Base-by-base conservation (phyloP, 1,140 invertebrate species). In the Glossosoma conforme region DNA sequence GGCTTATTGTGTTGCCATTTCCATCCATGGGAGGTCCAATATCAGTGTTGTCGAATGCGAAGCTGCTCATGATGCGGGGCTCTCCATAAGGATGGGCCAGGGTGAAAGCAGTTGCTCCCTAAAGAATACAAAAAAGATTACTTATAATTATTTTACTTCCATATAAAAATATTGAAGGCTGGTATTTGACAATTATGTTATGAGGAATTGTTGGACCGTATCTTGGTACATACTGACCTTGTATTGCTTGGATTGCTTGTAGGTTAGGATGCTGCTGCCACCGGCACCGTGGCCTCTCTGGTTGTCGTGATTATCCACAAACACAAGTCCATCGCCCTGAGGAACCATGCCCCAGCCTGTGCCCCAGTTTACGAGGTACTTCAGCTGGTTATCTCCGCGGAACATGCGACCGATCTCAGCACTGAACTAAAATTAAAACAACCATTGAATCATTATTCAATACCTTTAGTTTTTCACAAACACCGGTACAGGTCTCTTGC, bases 51-150 rank as follows among this genome's bases (percentile, higher is more conserved):
- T 61, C 57, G 61, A 86, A 86, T 14, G 58, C 58, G 50, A 77
- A 87, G 54, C 87, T 91, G 57, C 89, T 91, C 87, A 93, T 93
- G 1, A 93, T 53, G 38, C 77, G 70, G 0, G 86, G 77, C 35
- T 77, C 69, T 1, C 88, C 89, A 61, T 91, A 91, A 0, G 87
- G 82, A 77, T 88, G 85, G 0, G 87, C 87, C 58, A 93, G 73
- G 85, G 91, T 91, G 61, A 91, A 93, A 1, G 83, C 85, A 5
- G 82, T 78, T 1, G 87, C 89, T 68, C 84, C 79, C 74, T 79
- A 48, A 5, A 52, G 47, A n/a, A 28, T 40, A 35, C 8, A 52
- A 17, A 36, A n/a, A 50, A 11, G 19, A 32, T 19, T 18, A 22
- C 22, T n/a, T 36, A 18, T 11, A 47, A 28, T 6, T 22, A 68